Evolutionary conservation across 2,113 vertebrate genomes (phyloP).

Genomic region (Narcine bancroftii): DNA sequence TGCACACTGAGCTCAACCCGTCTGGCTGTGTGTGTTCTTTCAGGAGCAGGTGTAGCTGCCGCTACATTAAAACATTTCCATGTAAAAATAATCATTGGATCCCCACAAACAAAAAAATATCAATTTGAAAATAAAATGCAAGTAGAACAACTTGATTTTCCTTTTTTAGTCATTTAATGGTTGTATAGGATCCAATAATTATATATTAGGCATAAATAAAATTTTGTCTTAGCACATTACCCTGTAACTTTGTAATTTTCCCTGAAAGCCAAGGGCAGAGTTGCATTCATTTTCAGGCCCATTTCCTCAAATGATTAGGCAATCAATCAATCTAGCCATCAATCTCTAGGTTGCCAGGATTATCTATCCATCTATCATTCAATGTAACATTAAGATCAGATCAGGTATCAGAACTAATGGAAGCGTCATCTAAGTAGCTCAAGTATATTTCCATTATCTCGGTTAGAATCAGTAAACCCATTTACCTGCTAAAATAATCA

Average conservation of each 20-base stretch:
- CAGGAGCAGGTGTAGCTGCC: too few species aligned
- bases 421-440: slow-evolving; percentile 28
- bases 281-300: slow-evolving; percentile 77
- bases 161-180: slow-evolving; percentile 63
- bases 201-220: slow-evolving; percentile 74
- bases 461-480: background rate
- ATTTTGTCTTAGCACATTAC: slow-evolving; percentile 68
- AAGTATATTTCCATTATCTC: slow-evolving; percentile 29
- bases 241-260: slow-evolving; percentile 46
- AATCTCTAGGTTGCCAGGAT: slow-evolving; percentile 73
- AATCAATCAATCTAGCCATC: slow-evolving; percentile 78
- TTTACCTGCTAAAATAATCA: slow-evolving; percentile 28
- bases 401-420: slow-evolving; percentile 58
- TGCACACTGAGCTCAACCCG: too few species aligned
- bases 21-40: too few species aligned
- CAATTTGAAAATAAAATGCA: slow-evolving; percentile 22
- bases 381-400: slow-evolving; percentile 69
- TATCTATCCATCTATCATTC: slow-evolving; percentile 66
- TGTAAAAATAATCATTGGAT: slow-evolving; percentile 38
- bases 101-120: background rate
- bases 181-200: slow-evolving; percentile 63
- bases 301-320: slow-evolving; percentile 78
- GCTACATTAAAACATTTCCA: slow-evolving; percentile 46
- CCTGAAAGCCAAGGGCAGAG: slow-evolving; percentile 69
- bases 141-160: slow-evolving; percentile 22